Percentiles rank a stretch among this genome's conserved stretches.
Conservation (phyloP, 2,888 invertebrate genomes). For the Pimpla rufipes region DNA sequence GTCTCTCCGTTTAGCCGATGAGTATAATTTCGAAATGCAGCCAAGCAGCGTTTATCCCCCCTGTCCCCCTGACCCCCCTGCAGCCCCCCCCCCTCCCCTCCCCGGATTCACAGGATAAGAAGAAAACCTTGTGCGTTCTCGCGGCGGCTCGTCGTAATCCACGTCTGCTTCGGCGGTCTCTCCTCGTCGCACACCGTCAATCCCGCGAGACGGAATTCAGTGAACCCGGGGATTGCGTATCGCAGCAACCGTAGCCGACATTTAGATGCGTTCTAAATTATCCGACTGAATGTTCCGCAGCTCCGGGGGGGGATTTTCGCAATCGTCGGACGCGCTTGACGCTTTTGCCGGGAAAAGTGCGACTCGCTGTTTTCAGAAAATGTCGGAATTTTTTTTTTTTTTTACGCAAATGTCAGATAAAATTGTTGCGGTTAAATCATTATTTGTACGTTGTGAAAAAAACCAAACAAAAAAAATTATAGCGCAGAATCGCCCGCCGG, state of each 20-base stretch:
- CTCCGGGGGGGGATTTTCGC: constrained; percentile 8
- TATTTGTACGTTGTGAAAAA: neutral
- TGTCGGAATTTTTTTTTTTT: neutral
- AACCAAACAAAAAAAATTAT: no score
- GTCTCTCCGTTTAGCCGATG: constrained; percentile 60
- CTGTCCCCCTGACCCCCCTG: neutral
- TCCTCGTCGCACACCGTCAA: constrained; percentile 23
- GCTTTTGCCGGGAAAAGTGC: neutral
- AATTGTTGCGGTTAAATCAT: neutral
- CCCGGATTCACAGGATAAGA: constrained; percentile 57
- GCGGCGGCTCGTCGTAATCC: constrained; percentile 28
- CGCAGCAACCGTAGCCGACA: constrained; percentile 51
- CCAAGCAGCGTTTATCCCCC: constrained; percentile 57
- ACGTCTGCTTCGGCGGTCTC: constrained; percentile 7
- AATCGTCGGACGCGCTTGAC: constrained; percentile 39
- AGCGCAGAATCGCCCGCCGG: no score
- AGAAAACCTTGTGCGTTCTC: constrained; percentile 67
- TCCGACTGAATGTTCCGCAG: constrained; percentile 51
- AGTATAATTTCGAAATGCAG: constrained; percentile 66
- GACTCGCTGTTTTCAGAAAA: no score
- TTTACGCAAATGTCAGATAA: neutral
- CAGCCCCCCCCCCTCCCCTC: neutral
- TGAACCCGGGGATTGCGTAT: constrained; percentile 62
- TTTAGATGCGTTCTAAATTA: constrained; percentile 70
- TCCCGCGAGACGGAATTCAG: constrained; percentile 52